Base-by-base conservation (phyloP, 2,797 vertebrate genomes). In the Gallirallus australis region DNA sequence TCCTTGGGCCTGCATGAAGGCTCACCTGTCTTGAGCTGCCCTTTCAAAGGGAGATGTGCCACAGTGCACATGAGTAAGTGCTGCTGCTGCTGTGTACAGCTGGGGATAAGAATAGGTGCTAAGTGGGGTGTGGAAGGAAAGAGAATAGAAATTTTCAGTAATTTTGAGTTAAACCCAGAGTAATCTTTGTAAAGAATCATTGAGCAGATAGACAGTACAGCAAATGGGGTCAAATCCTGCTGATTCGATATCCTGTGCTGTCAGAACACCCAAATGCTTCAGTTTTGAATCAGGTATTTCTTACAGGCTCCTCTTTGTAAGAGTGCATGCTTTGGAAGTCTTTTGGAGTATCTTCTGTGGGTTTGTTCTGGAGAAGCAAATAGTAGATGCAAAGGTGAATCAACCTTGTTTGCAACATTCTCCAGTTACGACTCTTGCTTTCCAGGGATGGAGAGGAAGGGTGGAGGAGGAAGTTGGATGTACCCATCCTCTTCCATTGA, bases 61-160 rank as follows among this genome's bases (percentile, higher is more conserved):
- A 27, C 50, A 52, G 48, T 50, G 24, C 78, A 37, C 69, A 82
- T 93, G 94, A 92, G 94, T 71, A 77, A 94, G 91, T 94, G 96
- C 88, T 89, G 91, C 96, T 97, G 96, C 96, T 97, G 82, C 95
- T 91, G 50, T 85, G 95, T 94, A 95, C 96, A 97, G 11, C n/a
- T 63, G 98, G 97, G 97, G 97, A 72, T 97, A 98, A 28, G 96
- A 97, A 97, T 97, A 97, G 97, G 95, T 94, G 15, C n/a, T 23
- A 31, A 70, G 19, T 31, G 16, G 66, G n/a, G 25, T 14, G 23
- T 2, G 21, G 57, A 56, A 48, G 56, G 17, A 60, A 48, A 50
- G 20, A 77, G 47, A 65, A 54, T 37, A 39, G 15, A 63, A 17
- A 33, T 59, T 64, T 50, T 31, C 12, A 4, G 37, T 72, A 28